Conservation (phyloP, 2,113 vertebrate genomes). For the Caranx melampygus region DNA sequence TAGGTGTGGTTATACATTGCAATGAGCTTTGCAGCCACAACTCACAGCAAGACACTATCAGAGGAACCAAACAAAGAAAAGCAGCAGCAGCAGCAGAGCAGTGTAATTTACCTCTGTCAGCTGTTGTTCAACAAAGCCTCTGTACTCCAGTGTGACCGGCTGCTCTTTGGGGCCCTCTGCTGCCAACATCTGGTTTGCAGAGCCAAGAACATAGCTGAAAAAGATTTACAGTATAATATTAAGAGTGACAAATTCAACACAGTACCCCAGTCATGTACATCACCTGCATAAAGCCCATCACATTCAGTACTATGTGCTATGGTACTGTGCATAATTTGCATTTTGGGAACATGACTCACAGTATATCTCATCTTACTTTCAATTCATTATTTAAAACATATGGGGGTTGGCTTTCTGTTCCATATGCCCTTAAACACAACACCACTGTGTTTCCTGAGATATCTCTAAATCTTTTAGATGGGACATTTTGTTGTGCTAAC, state of each 20-base stretch:
- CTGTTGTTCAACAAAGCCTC: slow-evolving; percentile 73
- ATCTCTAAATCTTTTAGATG: too few relatives aligned
- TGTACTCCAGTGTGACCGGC: slow-evolving; percentile 81
- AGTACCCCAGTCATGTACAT: not conserved
- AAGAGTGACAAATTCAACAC: not conserved
- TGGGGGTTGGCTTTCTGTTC: not conserved
- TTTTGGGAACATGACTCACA: not conserved
- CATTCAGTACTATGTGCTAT: not conserved
- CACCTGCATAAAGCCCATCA: not conserved
- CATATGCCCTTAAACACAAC: not conserved
- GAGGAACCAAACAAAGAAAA: slow-evolving; percentile 66
- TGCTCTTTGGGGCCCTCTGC: slow-evolving; percentile 71
- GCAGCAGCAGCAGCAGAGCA: slow-evolving; percentile 30
- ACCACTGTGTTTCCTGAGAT: not conserved
- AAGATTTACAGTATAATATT: not conserved
- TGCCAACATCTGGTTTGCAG: slow-evolving; percentile 74
- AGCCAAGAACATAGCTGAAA: slow-evolving; percentile 82
- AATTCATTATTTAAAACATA: not conserved
- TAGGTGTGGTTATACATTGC: not conserved
- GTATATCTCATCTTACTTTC: not conserved
- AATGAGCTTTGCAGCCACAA: not conserved
- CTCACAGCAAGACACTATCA: slow-evolving; percentile 3
- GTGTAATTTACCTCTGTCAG: slow-evolving; percentile 76
- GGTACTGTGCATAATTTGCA: not conserved
- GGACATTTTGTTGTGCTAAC: not conserved